Evolutionary conservation across 2,113 vertebrate species (phyloP), one percentile per base, ranked within the genome.

Genomic region (Notarius lentiginosus): DNA sequence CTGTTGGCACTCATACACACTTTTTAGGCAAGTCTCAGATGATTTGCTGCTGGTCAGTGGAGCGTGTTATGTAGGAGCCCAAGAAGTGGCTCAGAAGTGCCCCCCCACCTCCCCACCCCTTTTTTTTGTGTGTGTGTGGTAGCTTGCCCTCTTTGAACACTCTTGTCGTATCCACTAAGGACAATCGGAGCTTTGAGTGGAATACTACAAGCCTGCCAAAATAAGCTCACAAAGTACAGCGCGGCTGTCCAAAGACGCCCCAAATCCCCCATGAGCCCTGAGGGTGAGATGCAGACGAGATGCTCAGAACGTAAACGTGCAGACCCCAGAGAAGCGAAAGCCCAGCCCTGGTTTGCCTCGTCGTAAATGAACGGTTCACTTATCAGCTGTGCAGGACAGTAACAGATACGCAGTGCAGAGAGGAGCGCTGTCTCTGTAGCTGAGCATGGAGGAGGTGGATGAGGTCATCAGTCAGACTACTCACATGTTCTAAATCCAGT

Each of bases 171-270:
- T 60, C 82, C 65, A 86, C 61, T 76, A 86, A 72, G 83, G 84
- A 88, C 81, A 88, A 88, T 86, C 84, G 41, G 82, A 51, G 77
- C 87, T 88, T 90, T 88, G 87, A 90, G 87, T 87, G 56, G 85
- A 84, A 58, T 34, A 84, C 15, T 34, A 47, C 82, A 14, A 76
- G 72, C 79, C 84, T 90, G 90, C 86, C 88, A 88, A 90, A 89
- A 86, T 88, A 88, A 90, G 84, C 89, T 84, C 53, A 70, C 85
- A 87, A 65, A 88, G 87, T 72, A 72, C n/a, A 87, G 73, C 17
- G 6, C 47, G 83, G 47, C 80, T 58, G 61, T 63, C 84, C 83
- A 79, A 79, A 87, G 82, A 82, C 58, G 85, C 83, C 70, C 22
- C 53, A 82, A 84, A 80, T 6, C 56, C 87, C 83, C 66, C 83